These are phyloP conservation scores for Congeria kusceri DNA, from an alignment of 2,888 invertebrate genomes.

Conservation along the genomic window DNA sequence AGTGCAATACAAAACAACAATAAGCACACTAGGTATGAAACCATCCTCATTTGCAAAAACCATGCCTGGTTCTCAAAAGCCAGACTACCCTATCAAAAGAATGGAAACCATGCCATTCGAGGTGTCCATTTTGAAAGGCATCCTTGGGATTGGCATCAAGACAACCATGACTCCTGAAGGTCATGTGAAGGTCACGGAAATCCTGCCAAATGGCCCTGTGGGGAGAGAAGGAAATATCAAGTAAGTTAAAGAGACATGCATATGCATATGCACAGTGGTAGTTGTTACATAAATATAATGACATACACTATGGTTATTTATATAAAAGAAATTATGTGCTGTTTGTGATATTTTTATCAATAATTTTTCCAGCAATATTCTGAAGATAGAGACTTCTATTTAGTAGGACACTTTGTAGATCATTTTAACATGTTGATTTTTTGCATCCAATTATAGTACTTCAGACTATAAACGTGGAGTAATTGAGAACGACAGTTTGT, in stretches of 20 bases:
- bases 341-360: too few relatives aligned
- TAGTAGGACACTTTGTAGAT: too few relatives aligned
- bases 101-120: conserved; percentile 79
- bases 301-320: too few relatives aligned
- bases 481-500: too few relatives aligned
- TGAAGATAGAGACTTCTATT: too few relatives aligned
- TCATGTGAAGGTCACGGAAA: conserved; percentile 73
- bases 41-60: conserved; percentile 56
- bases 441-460: too few relatives aligned
- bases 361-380: too few relatives aligned
- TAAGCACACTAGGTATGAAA: conserved; percentile 58
- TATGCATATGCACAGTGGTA: not conserved
- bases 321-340: too few relatives aligned
- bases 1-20: conserved; percentile 66
- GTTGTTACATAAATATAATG: too few relatives aligned
- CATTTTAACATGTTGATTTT: too few relatives aligned
- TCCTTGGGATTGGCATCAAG: conserved; percentile 82
- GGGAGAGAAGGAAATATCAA: conserved; percentile 80
- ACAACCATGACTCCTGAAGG: conserved; percentile 75
- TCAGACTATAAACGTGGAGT: too few relatives aligned
- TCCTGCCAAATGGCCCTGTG: conserved; percentile 79
- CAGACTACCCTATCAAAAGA: conserved; percentile 71
- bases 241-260: conserved; percentile 66
- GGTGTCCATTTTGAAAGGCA: conserved; percentile 81
- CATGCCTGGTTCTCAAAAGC: conserved; percentile 44